Base-by-base conservation (phyloP, 2,888 invertebrate species). In the Cataglyphis cursor region DNA sequence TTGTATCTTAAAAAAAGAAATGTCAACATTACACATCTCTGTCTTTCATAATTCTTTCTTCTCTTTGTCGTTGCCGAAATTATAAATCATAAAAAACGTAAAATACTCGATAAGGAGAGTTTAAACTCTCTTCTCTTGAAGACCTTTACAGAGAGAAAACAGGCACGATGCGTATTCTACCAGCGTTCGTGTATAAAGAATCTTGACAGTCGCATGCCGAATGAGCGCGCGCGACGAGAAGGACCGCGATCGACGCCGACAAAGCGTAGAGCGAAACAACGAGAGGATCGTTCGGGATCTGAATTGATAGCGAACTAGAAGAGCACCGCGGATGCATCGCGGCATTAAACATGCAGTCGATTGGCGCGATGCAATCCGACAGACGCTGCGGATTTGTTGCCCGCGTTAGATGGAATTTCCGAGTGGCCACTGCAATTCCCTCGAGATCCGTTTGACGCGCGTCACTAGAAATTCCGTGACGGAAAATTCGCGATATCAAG, bases 141-240 rank as follows among this genome's bases (percentile, higher is more conserved):
- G 6, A 65, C 15, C 18, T 48, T 31, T 21, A 21, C 24, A 54
- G n/a, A 28, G 44, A 28, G 44, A 31, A 12, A 35, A 21, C 21
- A 61, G 51, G 62, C 5, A 57, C 24, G 62, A 75, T 41, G 62
- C 21, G 66, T 78, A 90, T 90, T 90, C 89, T 75, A 85, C 88
- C 87, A 87, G 85, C 89, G 90, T 89, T 44, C 66, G 74, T 18
- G 61, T 65, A 82, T 31, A 83, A 82, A 85, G 82, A 87, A 88
- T 88, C 90, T 84, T 83, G 82, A 81, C 84, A 82, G 83, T 82
- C 81, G 90, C 90, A 89, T 89, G 87, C 88, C 80, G 90, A 89
- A 90, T 87, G 84, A 90, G 48, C 44, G 57, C 83, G 59, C 65
- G 24, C 10, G 21, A 35, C 35, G 59, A 59, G 72, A 8, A 72